Evolutionary conservation across 2,113 vertebrate genomes (phyloP), one percentile per base, ranked within the genome.

Genomic region (Hoplias malabaricus): DNA sequence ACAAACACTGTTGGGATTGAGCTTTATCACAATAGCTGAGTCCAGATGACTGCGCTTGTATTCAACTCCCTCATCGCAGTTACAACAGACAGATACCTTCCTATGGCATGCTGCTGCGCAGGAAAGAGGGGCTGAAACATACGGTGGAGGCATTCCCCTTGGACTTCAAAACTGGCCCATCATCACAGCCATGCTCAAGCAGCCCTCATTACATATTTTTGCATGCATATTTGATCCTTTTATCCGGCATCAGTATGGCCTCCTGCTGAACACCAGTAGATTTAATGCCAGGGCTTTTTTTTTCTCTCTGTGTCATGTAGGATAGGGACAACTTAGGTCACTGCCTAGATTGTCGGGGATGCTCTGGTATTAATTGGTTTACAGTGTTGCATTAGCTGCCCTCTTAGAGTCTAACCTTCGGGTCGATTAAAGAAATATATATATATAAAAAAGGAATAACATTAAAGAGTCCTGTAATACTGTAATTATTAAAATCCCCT

Each of bases 181-280:
- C 46, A 78, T 59, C 46, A 66, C 48, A 59, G 46, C 69, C 38
- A 40, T 57, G 29, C 12, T 65, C 29, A 36, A 61, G 65, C 57
- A 78, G 82, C 61, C 70, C 57, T 75, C 59, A 13, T 78, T 83
- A 31, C 70, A 80, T 78, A 83, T 70, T 50, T 75, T 78, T 78
- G 63, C 78, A 83, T 80, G 69, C 4, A 73, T 77, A 80, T 77
- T 38, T 67, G 33, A 76, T 71, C 62, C 73, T 59, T 67, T 62
- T 69, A 69, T 78, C 54, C 27, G 25, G 9, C 21, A 69, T 63
- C 68, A 50, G 10, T 25, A 63, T 74, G 69, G 70, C 50, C 67
- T 78, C 5, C 27, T 25, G 4, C 3, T 53, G 19, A 25, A 46
- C n/a, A 34, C 6, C 48, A 23, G 66, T 13, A 68, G 69, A 46